A percentile compares a stretch with the other conserved stretches of the same genome.
Conservation (phyloP, 2,797 vertebrate species). For the Xiphophorus birchmanni region DNA sequence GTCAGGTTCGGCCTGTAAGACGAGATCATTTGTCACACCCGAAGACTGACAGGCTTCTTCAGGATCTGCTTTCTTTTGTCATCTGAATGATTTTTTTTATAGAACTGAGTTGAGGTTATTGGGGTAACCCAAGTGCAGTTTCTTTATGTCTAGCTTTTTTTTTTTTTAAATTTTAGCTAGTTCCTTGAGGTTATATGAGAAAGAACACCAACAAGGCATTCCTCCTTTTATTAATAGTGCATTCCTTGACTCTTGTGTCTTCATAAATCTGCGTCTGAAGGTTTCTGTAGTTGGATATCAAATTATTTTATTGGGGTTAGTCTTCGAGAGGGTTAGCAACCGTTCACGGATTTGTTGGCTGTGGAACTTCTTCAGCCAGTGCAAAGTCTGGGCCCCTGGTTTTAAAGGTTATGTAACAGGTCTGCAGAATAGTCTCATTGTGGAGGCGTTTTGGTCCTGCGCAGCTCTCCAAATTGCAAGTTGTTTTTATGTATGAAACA, state of each 20-base stretch:
- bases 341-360: neutral
- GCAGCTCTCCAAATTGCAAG: conserved; percentile 4
- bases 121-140: neutral
- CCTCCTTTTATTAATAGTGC: neutral
- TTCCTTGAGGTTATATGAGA: neutral
- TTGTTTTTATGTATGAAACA: neutral
- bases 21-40: conserved; percentile 17
- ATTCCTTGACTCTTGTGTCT: neutral
- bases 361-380: conserved; percentile 20
- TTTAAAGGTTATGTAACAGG: conserved; percentile 48
- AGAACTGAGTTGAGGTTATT: neutral
- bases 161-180: too few relatives aligned
- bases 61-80: neutral
- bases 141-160: neutral
- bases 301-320: conserved; percentile 11
- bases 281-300: conserved; percentile 3
- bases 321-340: conserved; percentile 22
- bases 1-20: conserved; percentile 61
- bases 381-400: conserved; percentile 43
- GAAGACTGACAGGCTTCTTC: neutral
- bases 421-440: conserved; percentile 22
- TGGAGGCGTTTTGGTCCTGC: conserved; percentile 20
- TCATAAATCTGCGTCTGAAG: neutral
- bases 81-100: neutral
- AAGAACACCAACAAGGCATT: neutral